Conservation (phyloP, 2,797 vertebrate species). For the Emydoidea blandingii region DNA sequence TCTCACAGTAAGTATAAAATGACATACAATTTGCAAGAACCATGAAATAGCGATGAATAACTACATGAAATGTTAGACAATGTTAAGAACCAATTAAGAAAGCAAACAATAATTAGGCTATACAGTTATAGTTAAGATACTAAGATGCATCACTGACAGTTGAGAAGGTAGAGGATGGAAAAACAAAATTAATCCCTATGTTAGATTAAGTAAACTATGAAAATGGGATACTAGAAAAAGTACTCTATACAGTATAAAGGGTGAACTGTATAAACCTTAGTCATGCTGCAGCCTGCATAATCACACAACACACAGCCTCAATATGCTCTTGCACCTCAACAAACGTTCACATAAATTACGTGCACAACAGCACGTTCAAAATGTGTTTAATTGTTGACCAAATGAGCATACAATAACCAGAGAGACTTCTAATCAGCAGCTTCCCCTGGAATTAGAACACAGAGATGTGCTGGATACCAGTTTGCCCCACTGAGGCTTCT, state of each 20-base stretch:
- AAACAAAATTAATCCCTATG: not conserved
- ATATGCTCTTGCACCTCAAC: not conserved
- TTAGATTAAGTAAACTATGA: not conserved
- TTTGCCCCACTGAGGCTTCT: too few relatives aligned
- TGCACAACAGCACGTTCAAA: not conserved
- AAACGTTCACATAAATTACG: not conserved
- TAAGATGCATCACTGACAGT: not conserved
- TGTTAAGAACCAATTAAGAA: conserved; percentile 29
- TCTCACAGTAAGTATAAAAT: not conserved
- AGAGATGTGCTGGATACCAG: not conserved
- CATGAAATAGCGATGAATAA: conserved; percentile 30
- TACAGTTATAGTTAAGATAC: not conserved
- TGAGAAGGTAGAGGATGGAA: not conserved
- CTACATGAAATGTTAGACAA: conserved; percentile 29
- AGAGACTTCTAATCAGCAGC: not conserved
- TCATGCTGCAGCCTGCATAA: not conserved
- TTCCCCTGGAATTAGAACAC: too few relatives aligned
- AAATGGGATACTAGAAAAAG: not conserved
- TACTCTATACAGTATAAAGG: not conserved
- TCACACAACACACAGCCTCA: not conserved
- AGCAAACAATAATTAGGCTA: conserved; percentile 12
- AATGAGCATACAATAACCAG: not conserved
- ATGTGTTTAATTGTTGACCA: not conserved
- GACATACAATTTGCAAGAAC: conserved; percentile 7
- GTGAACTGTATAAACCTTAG: not conserved